These are phyloP conservation scores for Sycophaga agraensis DNA, from an alignment of 1,140 invertebrate species.

Conservation along the genomic window DNA sequence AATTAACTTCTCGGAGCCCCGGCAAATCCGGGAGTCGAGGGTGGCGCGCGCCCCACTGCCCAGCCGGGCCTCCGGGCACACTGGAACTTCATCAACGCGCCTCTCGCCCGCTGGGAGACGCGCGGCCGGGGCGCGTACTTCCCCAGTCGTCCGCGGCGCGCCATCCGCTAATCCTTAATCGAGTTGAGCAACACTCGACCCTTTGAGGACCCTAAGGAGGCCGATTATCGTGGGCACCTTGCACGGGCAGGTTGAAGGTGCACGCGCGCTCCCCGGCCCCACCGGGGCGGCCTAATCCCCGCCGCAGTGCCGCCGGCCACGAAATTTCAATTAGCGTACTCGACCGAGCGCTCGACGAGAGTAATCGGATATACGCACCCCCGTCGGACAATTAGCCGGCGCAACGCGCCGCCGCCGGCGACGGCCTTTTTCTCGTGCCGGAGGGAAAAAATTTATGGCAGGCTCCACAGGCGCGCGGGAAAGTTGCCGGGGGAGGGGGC, in stretches of 20 bases:
- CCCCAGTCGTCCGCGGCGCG: not conserved
- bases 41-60: too few relatives aligned
- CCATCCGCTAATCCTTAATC: not conserved
- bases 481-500: too few relatives aligned
- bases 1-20: too few relatives aligned
- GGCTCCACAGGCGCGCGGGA: not conserved
- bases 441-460: not conserved
- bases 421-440: not conserved
- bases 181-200: not conserved
- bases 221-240: constrained; percentile 4
- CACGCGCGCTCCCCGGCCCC: not conserved
- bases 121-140: not conserved
- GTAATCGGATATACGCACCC: not conserved
- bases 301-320: not conserved
- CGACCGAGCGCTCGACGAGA: not conserved
- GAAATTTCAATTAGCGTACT: constrained; percentile 6
- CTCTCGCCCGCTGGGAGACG: not conserved
- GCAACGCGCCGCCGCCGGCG: not conserved
- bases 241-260: not conserved
- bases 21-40: too few relatives aligned
- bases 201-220: too few relatives aligned
- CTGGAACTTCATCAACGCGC: not conserved
- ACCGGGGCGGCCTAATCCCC: constrained; percentile 5
- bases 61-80: too few relatives aligned
- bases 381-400: not conserved